A percentile compares a stretch with the other conserved stretches of the same genome.
These are phyloP conservation scores for Hapalemur alaotrensis DNA, from an alignment of 2,797 vertebrate genomes.

Conservation along the genomic window DNA sequence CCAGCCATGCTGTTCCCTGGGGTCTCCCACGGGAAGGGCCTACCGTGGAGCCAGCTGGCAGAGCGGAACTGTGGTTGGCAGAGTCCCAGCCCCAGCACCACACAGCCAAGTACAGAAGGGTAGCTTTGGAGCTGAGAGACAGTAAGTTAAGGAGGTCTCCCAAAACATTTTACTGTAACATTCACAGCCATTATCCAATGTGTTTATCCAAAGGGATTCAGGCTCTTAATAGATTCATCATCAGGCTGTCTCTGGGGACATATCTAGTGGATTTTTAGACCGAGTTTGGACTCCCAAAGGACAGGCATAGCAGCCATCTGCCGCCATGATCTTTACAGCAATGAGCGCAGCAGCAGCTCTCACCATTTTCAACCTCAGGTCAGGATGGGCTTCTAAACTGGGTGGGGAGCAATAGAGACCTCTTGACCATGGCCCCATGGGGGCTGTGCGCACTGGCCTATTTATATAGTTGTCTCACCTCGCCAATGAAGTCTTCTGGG, in stretches of 20 bases:
- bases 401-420: neutral
- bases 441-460: neutral
- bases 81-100: neutral
- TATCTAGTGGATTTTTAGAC: neutral
- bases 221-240: neutral
- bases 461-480: neutral
- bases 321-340: neutral
- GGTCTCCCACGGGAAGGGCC: neutral
- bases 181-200: neutral
- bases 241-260: neutral
- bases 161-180: neutral
- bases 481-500: neutral
- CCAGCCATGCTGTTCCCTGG: neutral
- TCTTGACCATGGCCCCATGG: neutral
- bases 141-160: neutral
- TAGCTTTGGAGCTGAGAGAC: neutral
- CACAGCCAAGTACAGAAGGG: neutral
- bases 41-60: neutral
- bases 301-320: neutral
- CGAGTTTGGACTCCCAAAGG: neutral
- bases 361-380: neutral
- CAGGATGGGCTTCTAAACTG: neutral
- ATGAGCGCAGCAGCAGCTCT: no score
- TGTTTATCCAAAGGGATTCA: neutral
- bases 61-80: neutral